Percentiles rank a stretch among this genome's conserved stretches.
These are phyloP conservation scores for Crepidodera aurea DNA, from an alignment of 2,888 invertebrate species.

Conservation along the genomic window DNA sequence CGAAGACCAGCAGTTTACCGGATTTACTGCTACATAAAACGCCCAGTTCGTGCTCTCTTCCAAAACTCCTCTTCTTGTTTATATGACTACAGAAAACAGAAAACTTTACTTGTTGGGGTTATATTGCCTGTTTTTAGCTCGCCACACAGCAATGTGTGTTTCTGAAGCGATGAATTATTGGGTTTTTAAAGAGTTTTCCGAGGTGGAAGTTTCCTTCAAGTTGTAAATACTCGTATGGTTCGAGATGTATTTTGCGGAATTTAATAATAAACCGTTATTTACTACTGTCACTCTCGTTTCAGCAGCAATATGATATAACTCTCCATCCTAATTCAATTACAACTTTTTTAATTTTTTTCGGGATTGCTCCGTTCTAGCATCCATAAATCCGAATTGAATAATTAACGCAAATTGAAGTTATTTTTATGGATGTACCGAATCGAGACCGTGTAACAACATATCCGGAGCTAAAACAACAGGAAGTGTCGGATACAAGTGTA, in stretches of 20 bases:
- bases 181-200: neutral
- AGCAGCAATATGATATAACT: no score
- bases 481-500: neutral
- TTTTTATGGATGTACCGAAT: constrained; percentile 9
- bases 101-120: constrained; percentile 12
- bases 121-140: constrained; percentile 8
- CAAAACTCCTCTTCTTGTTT: neutral
- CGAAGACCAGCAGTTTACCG: constrained; percentile 56
- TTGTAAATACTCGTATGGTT: no score
- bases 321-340: no score
- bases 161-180: constrained; percentile 9
- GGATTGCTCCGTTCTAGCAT: neutral
- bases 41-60: constrained; percentile 18
- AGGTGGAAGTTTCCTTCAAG: no score
- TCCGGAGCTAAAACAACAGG: constrained; percentile 12
- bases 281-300: no score
- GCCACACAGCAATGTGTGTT: neutral
- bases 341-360: neutral
- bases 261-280: no score
- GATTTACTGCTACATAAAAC: constrained; percentile 58
- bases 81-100: constrained; percentile 14
- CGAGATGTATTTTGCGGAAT: no score
- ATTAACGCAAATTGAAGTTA: neutral
- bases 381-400: neutral
- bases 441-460: constrained; percentile 2